phyloP scores from a whole-genome alignment of 2,113 vertebrate genomes.

The Pogona vitticeps region DNA sequence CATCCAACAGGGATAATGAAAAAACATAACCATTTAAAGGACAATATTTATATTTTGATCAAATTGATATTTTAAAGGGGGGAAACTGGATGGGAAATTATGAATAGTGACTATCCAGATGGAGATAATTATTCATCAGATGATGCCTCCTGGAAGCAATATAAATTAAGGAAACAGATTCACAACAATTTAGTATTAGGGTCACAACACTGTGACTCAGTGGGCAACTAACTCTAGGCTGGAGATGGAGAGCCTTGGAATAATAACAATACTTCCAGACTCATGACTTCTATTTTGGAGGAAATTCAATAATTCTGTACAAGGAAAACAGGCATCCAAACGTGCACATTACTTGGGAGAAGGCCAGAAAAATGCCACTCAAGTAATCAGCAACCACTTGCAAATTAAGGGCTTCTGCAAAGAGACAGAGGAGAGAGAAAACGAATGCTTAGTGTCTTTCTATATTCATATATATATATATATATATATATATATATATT shows the following conservation, averaged over 20 bases:
- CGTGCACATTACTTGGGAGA: not conserved
- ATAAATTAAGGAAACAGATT: constrained; percentile 32
- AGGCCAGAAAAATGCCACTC: constrained; percentile 22
- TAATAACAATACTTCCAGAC: not conserved
- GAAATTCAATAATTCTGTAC: constrained; percentile 26
- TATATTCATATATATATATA: too few species aligned
- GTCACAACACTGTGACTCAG: constrained; percentile 12
- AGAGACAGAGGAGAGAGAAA: not conserved
- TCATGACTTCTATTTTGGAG: not conserved
- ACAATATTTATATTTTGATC: constrained; percentile 9
- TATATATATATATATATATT: not conserved
- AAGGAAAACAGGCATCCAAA: constrained; percentile 17
- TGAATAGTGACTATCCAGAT: constrained; percentile 16
- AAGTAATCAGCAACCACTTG: not conserved
- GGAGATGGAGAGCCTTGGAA: not conserved
- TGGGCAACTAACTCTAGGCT: not conserved
- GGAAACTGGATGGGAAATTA: constrained; percentile 14
- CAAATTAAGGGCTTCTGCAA: constrained; percentile 9
- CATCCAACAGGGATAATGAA: not conserved
- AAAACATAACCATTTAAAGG: not conserved
- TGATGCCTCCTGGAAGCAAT: constrained; percentile 12
- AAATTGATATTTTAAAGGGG: not conserved
- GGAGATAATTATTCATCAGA: constrained; percentile 30
- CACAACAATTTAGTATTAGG: constrained; percentile 4
- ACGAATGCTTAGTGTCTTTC: not conserved